A percentile compares a stretch with the other conserved stretches of the same genome.
phyloP scores from a whole-genome alignment of 2,113 vertebrate species.

The Tichodroma muraria region DNA sequence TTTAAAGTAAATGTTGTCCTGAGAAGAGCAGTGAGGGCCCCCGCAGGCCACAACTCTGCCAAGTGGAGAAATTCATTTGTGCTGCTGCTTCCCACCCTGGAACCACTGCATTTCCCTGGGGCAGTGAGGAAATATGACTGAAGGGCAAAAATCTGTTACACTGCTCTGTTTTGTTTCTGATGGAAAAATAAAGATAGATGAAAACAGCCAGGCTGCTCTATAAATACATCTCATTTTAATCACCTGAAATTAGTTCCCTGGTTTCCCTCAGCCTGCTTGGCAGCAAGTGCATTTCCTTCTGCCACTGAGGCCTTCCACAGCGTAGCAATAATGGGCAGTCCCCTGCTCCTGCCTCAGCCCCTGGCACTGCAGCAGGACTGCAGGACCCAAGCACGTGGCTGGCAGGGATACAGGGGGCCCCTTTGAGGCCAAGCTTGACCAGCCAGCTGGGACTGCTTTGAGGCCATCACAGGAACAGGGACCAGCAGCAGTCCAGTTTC shows the following conservation, averaged over 20 bases:
- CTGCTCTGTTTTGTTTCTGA: neutral
- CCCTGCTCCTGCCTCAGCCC: neutral
- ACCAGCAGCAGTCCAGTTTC: neutral
- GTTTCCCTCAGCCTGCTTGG: neutral
- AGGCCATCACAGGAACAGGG: neutral
- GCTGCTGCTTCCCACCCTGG: neutral
- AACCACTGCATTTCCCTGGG: neutral
- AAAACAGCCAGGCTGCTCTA: neutral
- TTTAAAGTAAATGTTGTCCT: neutral
- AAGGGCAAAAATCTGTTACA: neutral
- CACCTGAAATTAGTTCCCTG: neutral
- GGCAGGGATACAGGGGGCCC: neutral
- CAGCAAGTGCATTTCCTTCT: neutral
- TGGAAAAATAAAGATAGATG: neutral
- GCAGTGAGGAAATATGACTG: rapidly evolving
- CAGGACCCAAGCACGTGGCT: neutral
- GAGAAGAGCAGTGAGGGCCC: neutral
- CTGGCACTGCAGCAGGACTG: neutral
- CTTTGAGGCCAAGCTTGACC: neutral
- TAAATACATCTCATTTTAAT: slow-evolving; percentile 55
- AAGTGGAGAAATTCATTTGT: neutral
- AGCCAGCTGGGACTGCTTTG: neutral
- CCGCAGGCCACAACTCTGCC: neutral
- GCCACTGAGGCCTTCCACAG: neutral
- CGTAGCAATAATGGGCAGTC: rapidly evolving